A percentile compares a stretch with the other conserved stretches of the same genome.
Evolutionary conservation across 2,113 vertebrate species (phyloP).

Genomic region (Himantopus leucocephalus): DNA sequence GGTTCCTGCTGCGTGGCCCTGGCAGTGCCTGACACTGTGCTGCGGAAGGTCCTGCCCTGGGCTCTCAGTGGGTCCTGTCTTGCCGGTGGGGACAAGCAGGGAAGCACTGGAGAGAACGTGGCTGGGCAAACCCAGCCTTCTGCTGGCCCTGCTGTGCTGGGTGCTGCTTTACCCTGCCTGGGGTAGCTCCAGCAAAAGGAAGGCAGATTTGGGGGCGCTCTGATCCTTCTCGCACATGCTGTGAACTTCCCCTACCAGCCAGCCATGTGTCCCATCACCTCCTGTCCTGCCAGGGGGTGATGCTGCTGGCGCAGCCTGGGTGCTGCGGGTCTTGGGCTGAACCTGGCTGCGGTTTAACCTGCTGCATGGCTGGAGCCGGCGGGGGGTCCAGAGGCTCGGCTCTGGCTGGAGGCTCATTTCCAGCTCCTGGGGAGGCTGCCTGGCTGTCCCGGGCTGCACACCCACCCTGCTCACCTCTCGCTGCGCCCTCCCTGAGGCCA

Average conservation of each 20-base stretch:
- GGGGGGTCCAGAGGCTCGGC: not conserved
- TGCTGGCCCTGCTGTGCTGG: not conserved
- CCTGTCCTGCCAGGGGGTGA: not conserved
- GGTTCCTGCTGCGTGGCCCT: not conserved
- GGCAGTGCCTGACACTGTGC: fast-evolving
- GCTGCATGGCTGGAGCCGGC: fast-evolving
- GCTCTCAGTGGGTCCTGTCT: not conserved
- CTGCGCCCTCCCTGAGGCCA: fast-evolving
- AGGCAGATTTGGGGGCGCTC: not conserved
- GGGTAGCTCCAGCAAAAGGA: not conserved
- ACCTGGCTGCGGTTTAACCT: not conserved
- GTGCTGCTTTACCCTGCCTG: not conserved
- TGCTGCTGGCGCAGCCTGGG: fast-evolving
- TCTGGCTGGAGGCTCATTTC: not conserved
- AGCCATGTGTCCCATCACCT: fast-evolving
- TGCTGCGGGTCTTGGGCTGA: not conserved
- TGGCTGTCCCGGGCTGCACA: fast-evolving
- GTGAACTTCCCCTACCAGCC: not conserved
- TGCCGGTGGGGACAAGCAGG: not conserved
- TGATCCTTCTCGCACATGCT: fast-evolving
- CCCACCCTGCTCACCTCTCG: fast-evolving
- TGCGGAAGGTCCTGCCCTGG: not conserved
- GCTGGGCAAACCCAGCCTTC: fast-evolving
- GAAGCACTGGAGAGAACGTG: not conserved
- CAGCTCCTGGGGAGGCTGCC: not conserved